Conservation (phyloP, 1,140 invertebrate species). For the Leptopilina clavipes region DNA sequence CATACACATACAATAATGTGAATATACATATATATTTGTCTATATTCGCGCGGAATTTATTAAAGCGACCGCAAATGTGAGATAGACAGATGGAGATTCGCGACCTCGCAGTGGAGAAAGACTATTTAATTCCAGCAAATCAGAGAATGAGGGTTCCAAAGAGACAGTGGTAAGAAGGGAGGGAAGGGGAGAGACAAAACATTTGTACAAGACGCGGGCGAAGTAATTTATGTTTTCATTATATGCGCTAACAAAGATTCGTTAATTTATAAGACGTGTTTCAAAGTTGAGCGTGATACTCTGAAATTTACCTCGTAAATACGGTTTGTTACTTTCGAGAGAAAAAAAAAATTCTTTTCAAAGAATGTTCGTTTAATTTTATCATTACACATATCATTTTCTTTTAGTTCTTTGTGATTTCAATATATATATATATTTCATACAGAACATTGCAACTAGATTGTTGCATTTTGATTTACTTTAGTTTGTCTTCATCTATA, state of each 20-base stretch:
- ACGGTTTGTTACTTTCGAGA: no score
- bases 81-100: slow-evolving; percentile 45
- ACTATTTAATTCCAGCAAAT: slow-evolving; percentile 20
- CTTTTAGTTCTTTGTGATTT: no score
- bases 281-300: slow-evolving; percentile 6
- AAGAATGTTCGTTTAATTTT: no score
- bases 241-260: slow-evolving; percentile 18
- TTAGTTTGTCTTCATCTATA: no score
- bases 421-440: no score
- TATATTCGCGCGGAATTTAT: slow-evolving; percentile 58
- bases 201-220: slow-evolving; percentile 25
- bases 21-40: slow-evolving; percentile 41
- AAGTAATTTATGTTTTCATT: slow-evolving; percentile 22
- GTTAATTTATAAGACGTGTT: slow-evolving; percentile 24
- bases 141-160: slow-evolving; percentile 32
- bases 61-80: slow-evolving; percentile 43
- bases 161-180: neutral
- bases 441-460: no score
- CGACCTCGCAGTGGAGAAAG: slow-evolving; percentile 30
- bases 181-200: slow-evolving; percentile 18
- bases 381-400: no score
- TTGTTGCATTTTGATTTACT: no score
- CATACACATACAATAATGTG: slow-evolving; percentile 50
- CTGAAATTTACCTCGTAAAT: neutral
- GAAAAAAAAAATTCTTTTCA: no score